Evolutionary conservation across 2,113 vertebrate genomes (phyloP).

Genomic region (Carettochelys insculpta): DNA sequence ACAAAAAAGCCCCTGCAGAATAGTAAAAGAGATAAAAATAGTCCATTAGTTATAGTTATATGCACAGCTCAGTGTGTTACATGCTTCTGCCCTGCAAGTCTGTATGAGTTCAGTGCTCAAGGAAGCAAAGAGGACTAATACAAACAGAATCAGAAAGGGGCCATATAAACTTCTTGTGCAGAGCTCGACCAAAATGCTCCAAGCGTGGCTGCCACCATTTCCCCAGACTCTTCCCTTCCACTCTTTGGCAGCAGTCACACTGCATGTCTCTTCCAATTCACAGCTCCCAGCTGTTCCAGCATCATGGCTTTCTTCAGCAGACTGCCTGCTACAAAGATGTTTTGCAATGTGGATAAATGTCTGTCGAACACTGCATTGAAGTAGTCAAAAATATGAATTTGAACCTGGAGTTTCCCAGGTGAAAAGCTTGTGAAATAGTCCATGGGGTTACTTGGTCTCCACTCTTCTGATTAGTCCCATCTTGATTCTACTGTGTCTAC

Average conservation of each 20-base stretch:
- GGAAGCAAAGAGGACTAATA: neutral
- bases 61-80: no score
- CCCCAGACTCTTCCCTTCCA: neutral
- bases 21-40: neutral
- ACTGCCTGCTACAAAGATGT: neutral
- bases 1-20: neutral
- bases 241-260: neutral
- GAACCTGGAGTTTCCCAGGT: neutral
- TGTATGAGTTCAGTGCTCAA: rapidly evolving
- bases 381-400: constrained; percentile 24
- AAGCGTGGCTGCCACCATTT: neutral
- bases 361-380: constrained; percentile 31
- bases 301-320: constrained; percentile 1
- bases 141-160: constrained; percentile 11
- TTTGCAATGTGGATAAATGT: constrained; percentile 21
- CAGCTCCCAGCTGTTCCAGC: neutral
- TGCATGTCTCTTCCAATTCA: neutral
- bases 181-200: neutral
- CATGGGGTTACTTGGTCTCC: neutral
- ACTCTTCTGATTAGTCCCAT: neutral
- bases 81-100: neutral
- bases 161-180: neutral
- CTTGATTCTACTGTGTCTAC: neutral
- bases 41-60: neutral
- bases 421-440: neutral